Conservation (phyloP, 92 coral and sea anemone genomes). For the Siderastrea radians region DNA sequence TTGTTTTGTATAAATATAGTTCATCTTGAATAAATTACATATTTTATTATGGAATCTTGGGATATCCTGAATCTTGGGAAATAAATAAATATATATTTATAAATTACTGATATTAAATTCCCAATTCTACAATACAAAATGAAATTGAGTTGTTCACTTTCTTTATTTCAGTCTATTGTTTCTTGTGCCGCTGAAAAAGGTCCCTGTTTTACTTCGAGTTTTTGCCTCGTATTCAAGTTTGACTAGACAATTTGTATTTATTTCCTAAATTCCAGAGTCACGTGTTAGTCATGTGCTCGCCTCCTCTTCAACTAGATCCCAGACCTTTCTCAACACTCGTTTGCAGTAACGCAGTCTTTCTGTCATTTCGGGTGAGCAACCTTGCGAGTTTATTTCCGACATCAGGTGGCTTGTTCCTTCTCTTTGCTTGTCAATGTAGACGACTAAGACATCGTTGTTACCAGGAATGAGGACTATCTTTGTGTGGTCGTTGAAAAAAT, state of each 20-base stretch:
- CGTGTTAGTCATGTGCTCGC: neutral
- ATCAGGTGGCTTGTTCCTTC: conserved; percentile 81
- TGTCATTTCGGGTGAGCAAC: conserved; percentile 78
- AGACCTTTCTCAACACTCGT: conserved; percentile 82
- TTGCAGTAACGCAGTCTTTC: conserved; percentile 92
- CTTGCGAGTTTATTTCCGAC: conserved; percentile 79
- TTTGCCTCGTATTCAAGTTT: neutral
- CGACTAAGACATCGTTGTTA: conserved; percentile 79
- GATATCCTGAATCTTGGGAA: neutral
- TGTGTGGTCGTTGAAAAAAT: conserved; percentile 96
- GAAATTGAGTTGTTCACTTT: too few species aligned
- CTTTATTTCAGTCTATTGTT: neutral
- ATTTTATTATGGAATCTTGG: too few species aligned
- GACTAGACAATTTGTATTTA: neutral
- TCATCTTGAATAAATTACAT: too few species aligned
- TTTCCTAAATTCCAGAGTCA: neutral
- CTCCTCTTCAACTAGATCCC: conserved; percentile 63
- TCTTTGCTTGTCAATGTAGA: conserved; percentile 91
- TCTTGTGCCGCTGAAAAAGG: neutral
- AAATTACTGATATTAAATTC: too few species aligned
- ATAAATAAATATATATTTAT: neutral
- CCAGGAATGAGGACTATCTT: conserved; percentile 95
- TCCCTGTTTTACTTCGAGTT: neutral
- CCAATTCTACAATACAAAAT: too few species aligned
- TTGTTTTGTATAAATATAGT: too few species aligned